Evolutionary conservation across 2,888 invertebrate genomes (phyloP), one percentile per base, ranked within the genome.

Genomic region (Drosophila suboccidentalis): DNA sequence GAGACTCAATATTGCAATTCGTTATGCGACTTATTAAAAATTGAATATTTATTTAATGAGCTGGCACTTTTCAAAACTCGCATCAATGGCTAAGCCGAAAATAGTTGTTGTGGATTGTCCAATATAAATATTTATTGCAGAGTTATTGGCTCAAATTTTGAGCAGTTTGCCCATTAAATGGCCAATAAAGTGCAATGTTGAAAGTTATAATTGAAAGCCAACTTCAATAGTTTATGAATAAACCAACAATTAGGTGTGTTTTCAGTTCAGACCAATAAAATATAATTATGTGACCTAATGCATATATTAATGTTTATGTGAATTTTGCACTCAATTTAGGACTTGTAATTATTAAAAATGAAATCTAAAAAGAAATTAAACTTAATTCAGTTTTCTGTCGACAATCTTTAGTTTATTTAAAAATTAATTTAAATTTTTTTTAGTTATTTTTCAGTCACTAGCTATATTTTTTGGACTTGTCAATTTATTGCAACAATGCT

Each of bases 41-140:
- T 60, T 47, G 51, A 47, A 61, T 66, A 36, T 17, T 10, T 9
- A 61, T 67, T 78, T 69, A 73, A 76, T 65, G 49, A 61, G 50
- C 59, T n/a, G 34, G 3, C 58, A 50, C 57, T 64, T 71, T 22
- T 46, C 62, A 50, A n/a, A 32, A 13, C 19, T 57, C 32, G 65
- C 47, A 13, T 61, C 26, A 66, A 39, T 66, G 17, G 19, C 1
- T 47, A 2, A 59, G 49, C 32, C 10, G 5, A 11, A 9, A 26
- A 19, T 43, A 29, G 38, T 53, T 15, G 26, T 29, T 54, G 17
- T 54, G 15, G n/a, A 3, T 11, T 11, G 22, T 6, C 17, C 11
- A 55, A 57, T 13, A 36, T 8, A 17, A 47, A 47, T 22, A 58
- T 38, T 46, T 38, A 47, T 38, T 44, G 34, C 43, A 10, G 34